A percentile compares a stretch with the other conserved stretches of the same genome.
Evolutionary conservation across 1,140 invertebrate species (phyloP).

Genomic region (Macrosteles quadrilineatus): DNA sequence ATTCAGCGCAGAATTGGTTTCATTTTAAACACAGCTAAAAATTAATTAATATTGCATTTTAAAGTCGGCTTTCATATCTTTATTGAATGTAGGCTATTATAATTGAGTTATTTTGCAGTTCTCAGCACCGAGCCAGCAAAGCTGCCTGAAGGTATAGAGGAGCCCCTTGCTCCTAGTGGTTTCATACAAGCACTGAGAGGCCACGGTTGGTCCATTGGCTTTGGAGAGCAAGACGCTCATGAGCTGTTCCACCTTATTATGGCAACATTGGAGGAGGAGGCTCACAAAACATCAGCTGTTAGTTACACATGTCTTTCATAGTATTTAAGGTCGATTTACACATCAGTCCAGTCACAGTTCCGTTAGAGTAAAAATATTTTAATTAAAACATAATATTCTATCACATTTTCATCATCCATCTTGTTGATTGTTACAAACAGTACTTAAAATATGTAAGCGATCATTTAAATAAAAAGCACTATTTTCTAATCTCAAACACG

Average conservation of each 20-base stretch:
- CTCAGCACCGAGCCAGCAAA: conserved; percentile 32
- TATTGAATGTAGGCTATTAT: neutral
- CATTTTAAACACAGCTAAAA: neutral
- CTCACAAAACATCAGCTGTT: conserved; percentile 50
- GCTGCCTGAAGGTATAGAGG: conserved; percentile 60
- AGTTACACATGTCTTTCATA: too few relatives aligned
- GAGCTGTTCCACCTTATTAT: conserved; percentile 87
- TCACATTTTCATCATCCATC: too few relatives aligned
- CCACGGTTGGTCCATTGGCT: conserved; percentile 80
- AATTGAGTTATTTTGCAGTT: conserved; percentile 29
- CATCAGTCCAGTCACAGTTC: too few relatives aligned
- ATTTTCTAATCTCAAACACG: too few relatives aligned
- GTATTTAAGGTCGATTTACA: too few relatives aligned
- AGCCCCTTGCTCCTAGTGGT: conserved; percentile 67
- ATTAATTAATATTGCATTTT: neutral
- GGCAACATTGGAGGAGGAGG: conserved; percentile 84
- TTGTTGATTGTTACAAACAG: too few relatives aligned
- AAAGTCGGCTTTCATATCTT: neutral
- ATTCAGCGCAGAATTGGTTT: neutral
- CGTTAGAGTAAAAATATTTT: too few relatives aligned
- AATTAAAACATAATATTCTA: too few relatives aligned
- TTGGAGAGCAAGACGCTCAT: conserved; percentile 91
- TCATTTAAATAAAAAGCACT: too few relatives aligned
- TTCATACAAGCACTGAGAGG: conserved; percentile 73
- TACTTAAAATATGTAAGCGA: too few relatives aligned